These are phyloP conservation scores for Cerceris ruficornis DNA, from an alignment of 2,888 invertebrate genomes.

Conservation along the genomic window DNA sequence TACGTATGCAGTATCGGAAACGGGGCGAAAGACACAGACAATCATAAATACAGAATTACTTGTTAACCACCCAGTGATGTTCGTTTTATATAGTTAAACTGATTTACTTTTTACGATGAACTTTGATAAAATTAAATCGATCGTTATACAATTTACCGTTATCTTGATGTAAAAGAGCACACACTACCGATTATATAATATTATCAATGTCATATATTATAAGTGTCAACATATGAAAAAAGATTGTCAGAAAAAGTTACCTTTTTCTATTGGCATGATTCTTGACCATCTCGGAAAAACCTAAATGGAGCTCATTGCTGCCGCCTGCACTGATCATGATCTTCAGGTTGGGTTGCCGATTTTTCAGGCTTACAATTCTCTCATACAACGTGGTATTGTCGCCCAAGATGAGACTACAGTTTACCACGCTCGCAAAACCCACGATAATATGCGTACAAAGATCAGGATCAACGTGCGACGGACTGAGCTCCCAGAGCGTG, in stretches of 20 bases:
- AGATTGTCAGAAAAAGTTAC: constrained; percentile 72
- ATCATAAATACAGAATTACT: background rate
- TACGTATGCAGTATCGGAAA: too few species aligned
- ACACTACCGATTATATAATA: too few species aligned
- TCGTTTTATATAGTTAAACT: too few species aligned
- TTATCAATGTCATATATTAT: too few species aligned
- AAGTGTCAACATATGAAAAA: constrained; percentile 73
- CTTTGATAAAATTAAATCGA: too few species aligned
- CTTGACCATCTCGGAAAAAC: constrained; percentile 88
- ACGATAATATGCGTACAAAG: constrained; percentile 93
- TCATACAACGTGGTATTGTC: constrained; percentile 78
- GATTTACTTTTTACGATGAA: background rate
- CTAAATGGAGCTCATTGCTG: constrained; percentile 79
- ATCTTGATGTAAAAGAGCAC: too few species aligned
- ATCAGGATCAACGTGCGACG: constrained; percentile 86
- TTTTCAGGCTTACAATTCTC: constrained; percentile 84
- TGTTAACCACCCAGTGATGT: too few species aligned
- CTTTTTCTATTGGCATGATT: constrained; percentile 88
- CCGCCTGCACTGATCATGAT: constrained; percentile 91
- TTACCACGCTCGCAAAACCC: constrained; percentile 87
- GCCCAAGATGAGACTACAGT: constrained; percentile 85
- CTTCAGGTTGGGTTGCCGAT: constrained; percentile 86
- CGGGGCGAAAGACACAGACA: too few species aligned
- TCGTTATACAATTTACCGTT: too few species aligned
- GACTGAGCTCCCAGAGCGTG: constrained; percentile 81